A percentile compares a stretch with the other conserved stretches of the same genome.
Evolutionary conservation across 2,888 invertebrate genomes (phyloP).

Genomic region (Eupithecia tripunctaria): DNA sequence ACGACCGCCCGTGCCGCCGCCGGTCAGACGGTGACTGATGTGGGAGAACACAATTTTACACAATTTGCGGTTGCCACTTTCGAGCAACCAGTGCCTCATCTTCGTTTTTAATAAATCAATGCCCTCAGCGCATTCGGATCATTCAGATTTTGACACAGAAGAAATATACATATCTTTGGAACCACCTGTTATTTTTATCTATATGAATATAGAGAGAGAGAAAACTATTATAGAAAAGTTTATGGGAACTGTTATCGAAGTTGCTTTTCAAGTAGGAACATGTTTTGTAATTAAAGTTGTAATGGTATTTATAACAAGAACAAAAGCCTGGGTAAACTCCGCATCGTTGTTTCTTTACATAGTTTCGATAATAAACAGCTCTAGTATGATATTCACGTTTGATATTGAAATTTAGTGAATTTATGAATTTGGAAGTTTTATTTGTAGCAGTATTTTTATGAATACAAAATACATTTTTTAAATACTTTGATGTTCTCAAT

Average conservation of each 20-base stretch:
- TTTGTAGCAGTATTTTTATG: too few relatives aligned
- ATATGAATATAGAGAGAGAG: not conserved
- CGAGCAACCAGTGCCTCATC: too few relatives aligned
- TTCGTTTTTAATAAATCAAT: too few relatives aligned
- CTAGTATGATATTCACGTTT: not conserved
- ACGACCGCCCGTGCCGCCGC: too few relatives aligned
- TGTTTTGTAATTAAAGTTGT: slow-evolving; percentile 56
- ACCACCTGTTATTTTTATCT: too few relatives aligned
- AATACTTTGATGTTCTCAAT: too few relatives aligned
- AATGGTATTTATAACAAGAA: slow-evolving; percentile 47
- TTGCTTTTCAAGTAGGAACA: slow-evolving; percentile 36
- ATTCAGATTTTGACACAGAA: too few relatives aligned
- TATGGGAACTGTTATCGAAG: not conserved
- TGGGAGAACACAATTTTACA: too few relatives aligned
- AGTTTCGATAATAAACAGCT: slow-evolving; percentile 19
- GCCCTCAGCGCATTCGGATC: too few relatives aligned
- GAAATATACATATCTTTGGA: too few relatives aligned
- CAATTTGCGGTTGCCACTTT: too few relatives aligned
- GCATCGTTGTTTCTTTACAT: slow-evolving; percentile 30
- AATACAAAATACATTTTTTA: not conserved
- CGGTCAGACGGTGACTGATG: too few relatives aligned
- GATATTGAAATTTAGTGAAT: not conserved
- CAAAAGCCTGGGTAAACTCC: slow-evolving; percentile 46
- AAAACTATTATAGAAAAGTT: not conserved
- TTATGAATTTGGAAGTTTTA: not conserved